Base-by-base conservation (phyloP, 2,797 vertebrate genomes). In the Streptopelia turtur region DNA sequence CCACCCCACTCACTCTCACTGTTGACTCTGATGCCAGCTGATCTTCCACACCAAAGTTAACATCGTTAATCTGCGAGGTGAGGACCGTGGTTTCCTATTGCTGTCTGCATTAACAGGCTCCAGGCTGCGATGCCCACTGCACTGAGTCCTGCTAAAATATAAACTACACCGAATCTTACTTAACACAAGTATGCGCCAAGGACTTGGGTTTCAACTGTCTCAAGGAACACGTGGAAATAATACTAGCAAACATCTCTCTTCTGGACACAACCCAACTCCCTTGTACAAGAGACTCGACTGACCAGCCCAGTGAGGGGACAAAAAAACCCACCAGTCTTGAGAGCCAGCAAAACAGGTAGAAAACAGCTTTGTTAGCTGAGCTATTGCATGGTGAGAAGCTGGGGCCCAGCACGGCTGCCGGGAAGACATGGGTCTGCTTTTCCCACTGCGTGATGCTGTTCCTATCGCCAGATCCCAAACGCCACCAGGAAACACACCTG, bases 1-100 rank as follows among this genome's bases (percentile, higher is more conserved):
- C 82, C 64, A 91, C 52, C 45, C 79, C 87, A 94, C 60, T 83
- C 14, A 89, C 93, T 94, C 89, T 94, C 91, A 78, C 74, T 94
- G 88, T 55, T 88, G 65, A 39, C 61, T n/a, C 41, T 41, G 64
- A 55, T 87, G 86, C 87, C 89, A 87, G 60, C 71, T 85, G 75
- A 49, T 80, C 31, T 74, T 76, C 69, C 65, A 9, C 0, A 0
- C 55, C 52, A 60, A 89, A 91, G n/a, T 14, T 55, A 74, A 12
- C n/a, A 13, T 30, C 24, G 16, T 17, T 85, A n/a, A 75, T 56
- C 57, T 76, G 83, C 0, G 8, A 87, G 61, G 64, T 45, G 56
- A 89, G 84, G 79, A 47, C 82, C 81, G 72, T 45, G 63, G 59
- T 70, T 91, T 94, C 70, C 86, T 78, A 5, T 20, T 65, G 64